Percentiles rank a stretch among this genome's conserved stretches.
Conservation (phyloP, 2,888 invertebrate genomes). For the Synanthedon formicaeformis region DNA sequence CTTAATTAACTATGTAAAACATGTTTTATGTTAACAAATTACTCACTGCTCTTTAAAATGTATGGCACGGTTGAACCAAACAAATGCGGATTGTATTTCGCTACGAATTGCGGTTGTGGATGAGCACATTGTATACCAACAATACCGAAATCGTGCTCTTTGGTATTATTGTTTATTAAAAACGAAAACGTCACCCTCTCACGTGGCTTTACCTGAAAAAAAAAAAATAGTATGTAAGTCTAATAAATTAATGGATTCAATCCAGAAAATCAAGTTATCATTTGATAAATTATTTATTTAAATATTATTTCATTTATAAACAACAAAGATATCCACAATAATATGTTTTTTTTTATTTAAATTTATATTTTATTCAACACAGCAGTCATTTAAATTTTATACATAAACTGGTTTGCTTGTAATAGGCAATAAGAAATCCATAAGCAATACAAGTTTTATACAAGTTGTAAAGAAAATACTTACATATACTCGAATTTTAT, state of each 20-base stretch:
- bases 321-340: too few species aligned
- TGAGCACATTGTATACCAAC: conserved; percentile 39
- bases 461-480: conserved; percentile 9
- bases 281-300: too few species aligned
- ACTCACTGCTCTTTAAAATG: conserved; percentile 27
- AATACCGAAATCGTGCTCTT: conserved; percentile 29
- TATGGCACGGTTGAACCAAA: conserved; percentile 28
- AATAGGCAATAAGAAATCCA: too few species aligned
- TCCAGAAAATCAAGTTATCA: too few species aligned
- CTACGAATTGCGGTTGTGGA: conserved; percentile 37
- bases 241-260: too few species aligned
- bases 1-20: too few species aligned
- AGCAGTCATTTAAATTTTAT: too few species aligned
- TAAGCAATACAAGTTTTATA: too few species aligned
- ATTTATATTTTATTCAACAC: too few species aligned
- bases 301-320: too few species aligned
- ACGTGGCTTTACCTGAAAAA: conserved; percentile 34
- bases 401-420: too few species aligned
- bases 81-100: conserved; percentile 27
- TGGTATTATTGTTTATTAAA: conserved; percentile 30
- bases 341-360: too few species aligned
- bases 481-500: conserved; percentile 32
- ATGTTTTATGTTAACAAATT: neutral
- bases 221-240: neutral
- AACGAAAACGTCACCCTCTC: conserved; percentile 32